These are phyloP conservation scores for Anthopleura sola DNA, from an alignment of 64 coral and sea anemone species.

Conservation along the genomic window DNA sequence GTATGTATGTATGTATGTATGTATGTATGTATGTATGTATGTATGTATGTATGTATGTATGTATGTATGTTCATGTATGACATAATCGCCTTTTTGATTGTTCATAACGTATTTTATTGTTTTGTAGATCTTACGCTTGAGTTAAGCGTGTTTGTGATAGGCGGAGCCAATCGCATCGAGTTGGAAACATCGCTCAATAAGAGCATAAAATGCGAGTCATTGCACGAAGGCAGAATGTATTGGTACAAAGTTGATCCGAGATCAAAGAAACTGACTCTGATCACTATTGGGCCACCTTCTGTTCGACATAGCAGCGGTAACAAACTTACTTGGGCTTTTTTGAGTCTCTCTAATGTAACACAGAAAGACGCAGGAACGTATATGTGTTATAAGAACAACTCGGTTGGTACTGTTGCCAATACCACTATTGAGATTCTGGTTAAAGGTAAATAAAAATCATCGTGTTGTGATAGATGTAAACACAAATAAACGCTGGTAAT, in stretches of 20 bases:
- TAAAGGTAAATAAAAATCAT: conserved; percentile 4
- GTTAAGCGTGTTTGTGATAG: background rate
- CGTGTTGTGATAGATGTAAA: no score
- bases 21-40: no score
- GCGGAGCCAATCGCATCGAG: background rate
- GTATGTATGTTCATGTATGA: no score
- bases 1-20: no score
- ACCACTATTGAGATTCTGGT: background rate
- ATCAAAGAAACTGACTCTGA: background rate
- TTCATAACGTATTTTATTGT: background rate
- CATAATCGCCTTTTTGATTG: no score
- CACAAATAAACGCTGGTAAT: background rate
- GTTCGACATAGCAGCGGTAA: background rate
- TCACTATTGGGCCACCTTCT: background rate
- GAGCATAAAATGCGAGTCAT: conserved; percentile 19
- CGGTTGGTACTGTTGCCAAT: background rate
- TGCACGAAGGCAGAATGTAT: background rate
- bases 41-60: no score
- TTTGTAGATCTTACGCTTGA: background rate
- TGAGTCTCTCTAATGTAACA: background rate
- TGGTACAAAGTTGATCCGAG: conserved; percentile 36
- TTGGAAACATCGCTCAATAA: conserved; percentile 14
- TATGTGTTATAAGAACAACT: conserved; percentile 30
- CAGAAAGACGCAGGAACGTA: conserved; percentile 31
- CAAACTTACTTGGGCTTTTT: background rate